A percentile compares a stretch with the other conserved stretches of the same genome.
phyloP scores from a whole-genome alignment of 2,797 vertebrate species.

The Cetoscarus ocellatus region DNA sequence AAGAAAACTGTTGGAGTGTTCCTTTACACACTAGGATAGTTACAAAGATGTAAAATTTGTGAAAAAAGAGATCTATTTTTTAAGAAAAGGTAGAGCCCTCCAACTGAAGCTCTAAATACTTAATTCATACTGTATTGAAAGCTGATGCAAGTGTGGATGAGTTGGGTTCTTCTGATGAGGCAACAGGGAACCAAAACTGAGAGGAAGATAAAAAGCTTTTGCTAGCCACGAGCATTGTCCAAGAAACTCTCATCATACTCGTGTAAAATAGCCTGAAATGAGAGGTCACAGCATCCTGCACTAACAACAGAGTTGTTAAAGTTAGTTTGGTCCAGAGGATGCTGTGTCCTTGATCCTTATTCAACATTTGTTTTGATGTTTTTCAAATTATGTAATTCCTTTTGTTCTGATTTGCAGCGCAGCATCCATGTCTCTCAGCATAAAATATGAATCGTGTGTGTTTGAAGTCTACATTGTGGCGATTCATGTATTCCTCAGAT shows the following conservation, averaged over 20 bases:
- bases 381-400: conserved; percentile 15
- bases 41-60: neutral
- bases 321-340: neutral
- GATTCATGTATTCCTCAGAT: conserved; percentile 14
- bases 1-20: no score
- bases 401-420: conserved; percentile 23
- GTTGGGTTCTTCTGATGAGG: conserved; percentile 29
- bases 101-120: conserved; percentile 8
- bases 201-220: conserved; percentile 42
- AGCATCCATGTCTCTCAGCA: conserved; percentile 8
- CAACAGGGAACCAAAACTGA: conserved; percentile 27
- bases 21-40: no score
- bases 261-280: neutral
- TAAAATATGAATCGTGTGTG: conserved; percentile 35
- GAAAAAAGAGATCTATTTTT: neutral
- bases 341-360: neutral
- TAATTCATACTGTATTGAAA: neutral
- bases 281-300: neutral
- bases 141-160: conserved; percentile 27
- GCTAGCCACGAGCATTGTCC: conserved; percentile 13
- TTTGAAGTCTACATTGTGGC: conserved; percentile 37
- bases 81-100: neutral
- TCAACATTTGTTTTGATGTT: conserved; percentile 40
- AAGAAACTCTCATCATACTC: conserved; percentile 16
- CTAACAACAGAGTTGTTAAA: neutral